These are phyloP conservation scores for Agonum fuliginosum DNA, from an alignment of 2,888 invertebrate species.

Conservation along the genomic window DNA sequence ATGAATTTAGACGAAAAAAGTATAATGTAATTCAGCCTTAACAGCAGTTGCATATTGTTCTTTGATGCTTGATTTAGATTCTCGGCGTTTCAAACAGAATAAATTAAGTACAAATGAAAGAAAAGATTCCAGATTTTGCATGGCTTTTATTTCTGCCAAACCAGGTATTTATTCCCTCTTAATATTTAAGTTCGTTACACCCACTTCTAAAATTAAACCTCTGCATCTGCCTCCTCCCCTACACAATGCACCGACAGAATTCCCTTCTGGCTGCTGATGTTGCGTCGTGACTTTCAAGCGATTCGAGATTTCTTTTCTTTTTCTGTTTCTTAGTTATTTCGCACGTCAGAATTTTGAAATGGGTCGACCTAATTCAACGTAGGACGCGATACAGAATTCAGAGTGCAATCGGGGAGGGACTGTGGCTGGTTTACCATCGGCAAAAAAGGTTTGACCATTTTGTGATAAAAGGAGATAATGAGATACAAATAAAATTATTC, in stretches of 20 bases:
- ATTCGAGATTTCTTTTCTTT: conserved; percentile 24
- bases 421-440: not conserved
- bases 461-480: not conserved
- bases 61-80: too few species aligned
- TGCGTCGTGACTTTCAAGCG: conserved; percentile 30
- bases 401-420: not conserved
- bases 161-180: too few species aligned
- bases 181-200: too few species aligned
- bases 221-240: not conserved
- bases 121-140: too few species aligned
- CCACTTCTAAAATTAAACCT: too few species aligned
- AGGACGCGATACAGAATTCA: not conserved
- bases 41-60: too few species aligned
- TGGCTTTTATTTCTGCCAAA: too few species aligned
- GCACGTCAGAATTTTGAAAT: conserved; percentile 56
- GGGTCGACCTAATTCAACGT: conserved; percentile 41
- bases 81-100: too few species aligned
- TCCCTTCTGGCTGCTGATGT: not conserved
- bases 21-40: too few species aligned
- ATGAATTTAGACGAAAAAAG: too few species aligned
- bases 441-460: not conserved
- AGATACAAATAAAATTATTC: not conserved
- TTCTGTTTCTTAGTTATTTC: conserved; percentile 25
- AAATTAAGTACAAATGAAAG: too few species aligned
- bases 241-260: conserved; percentile 10